Conservation (phyloP, 1,140 invertebrate species). For the Aphidius ervi region DNA sequence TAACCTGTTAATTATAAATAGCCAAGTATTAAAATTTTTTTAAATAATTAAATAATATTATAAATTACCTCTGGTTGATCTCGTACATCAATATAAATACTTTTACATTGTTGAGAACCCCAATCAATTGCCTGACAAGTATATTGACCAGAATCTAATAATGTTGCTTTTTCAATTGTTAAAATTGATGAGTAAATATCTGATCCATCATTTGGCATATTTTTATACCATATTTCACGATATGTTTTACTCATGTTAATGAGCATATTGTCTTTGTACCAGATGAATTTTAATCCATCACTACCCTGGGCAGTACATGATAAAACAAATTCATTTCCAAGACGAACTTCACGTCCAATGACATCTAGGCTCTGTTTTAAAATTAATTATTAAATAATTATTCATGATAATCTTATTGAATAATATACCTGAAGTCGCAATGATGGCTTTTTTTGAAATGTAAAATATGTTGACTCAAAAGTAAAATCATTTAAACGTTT, state of each 20-base stretch:
- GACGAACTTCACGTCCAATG: constrained; percentile 59
- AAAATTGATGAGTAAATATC: constrained; percentile 67
- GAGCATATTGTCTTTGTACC: constrained; percentile 75
- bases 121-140: constrained; percentile 70
- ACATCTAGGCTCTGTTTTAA: constrained; percentile 43
- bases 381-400: constrained; percentile 17
- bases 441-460: constrained; percentile 59
- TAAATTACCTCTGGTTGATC: constrained; percentile 56
- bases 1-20: constrained; percentile 42
- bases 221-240: constrained; percentile 47
- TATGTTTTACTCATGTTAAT: constrained; percentile 66
- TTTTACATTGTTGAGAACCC: constrained; percentile 70
- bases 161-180: constrained; percentile 62
- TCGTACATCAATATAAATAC: constrained; percentile 62
- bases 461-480: constrained; percentile 59
- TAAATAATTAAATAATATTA: no score
- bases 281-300: constrained; percentile 66
- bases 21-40: no score
- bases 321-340: constrained; percentile 71
- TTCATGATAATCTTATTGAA: constrained; percentile 17
- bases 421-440: constrained; percentile 54
- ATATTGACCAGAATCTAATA: constrained; percentile 67
- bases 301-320: constrained; percentile 74
- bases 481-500: constrained; percentile 62
- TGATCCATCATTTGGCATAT: constrained; percentile 58